Percentiles rank a stretch among this genome's conserved stretches.
phyloP scores from a whole-genome alignment of 2,797 vertebrate genomes.

The Microtus californicus region DNA sequence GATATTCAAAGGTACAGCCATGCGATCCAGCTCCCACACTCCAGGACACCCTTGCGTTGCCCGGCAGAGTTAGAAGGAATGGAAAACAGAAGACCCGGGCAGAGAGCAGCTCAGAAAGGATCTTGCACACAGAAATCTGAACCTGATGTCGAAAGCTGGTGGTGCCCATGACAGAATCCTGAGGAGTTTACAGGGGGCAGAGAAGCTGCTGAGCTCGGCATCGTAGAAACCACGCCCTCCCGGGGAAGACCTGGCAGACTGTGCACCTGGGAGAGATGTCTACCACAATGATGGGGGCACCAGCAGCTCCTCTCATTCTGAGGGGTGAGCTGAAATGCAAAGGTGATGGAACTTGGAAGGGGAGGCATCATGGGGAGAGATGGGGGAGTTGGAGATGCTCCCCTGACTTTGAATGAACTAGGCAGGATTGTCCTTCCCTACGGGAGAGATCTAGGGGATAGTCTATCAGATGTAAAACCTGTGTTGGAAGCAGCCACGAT shows the following conservation, averaged over 20 bases:
- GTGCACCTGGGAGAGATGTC: background rate
- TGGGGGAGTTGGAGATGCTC: accelerated
- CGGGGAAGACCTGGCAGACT: accelerated
- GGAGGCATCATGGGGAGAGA: background rate
- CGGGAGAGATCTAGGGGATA: background rate
- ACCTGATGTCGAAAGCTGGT: background rate
- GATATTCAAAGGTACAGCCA: background rate
- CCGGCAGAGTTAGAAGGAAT: background rate
- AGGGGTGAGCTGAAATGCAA: background rate
- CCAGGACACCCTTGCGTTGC: background rate
- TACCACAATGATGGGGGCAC: background rate
- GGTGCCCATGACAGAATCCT: background rate
- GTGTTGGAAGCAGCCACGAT: background rate
- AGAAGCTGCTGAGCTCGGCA: background rate
- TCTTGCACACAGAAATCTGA: background rate
- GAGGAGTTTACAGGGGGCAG: background rate
- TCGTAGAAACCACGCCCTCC: background rate
- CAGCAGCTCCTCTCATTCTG: background rate
- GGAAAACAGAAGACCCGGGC: background rate
- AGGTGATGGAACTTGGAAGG: background rate
- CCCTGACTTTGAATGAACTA: background rate
- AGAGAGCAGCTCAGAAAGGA: background rate
- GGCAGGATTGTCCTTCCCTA: background rate
- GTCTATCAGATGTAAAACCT: too few species aligned
- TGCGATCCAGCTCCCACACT: background rate